Percentiles rank a stretch among this genome's conserved stretches.
phyloP scores from a whole-genome alignment of 1,140 invertebrate species.

The Gonioctena quinquepunctata region DNA sequence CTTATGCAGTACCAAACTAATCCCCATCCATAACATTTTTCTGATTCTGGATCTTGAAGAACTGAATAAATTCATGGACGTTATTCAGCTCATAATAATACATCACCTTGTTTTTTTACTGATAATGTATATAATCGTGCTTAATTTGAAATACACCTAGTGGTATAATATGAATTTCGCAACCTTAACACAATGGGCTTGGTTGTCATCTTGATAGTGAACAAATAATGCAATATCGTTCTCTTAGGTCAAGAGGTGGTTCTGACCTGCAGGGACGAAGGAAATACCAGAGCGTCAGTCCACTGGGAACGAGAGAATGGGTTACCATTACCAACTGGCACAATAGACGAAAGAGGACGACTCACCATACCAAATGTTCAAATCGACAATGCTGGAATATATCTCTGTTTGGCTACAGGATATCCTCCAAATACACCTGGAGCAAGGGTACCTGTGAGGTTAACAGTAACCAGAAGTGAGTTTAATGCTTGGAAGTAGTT shows the following conservation, averaged over 20 bases:
- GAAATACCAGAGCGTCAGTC: constrained; percentile 73
- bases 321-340: constrained; percentile 70
- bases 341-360: constrained; percentile 72
- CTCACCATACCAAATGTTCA: constrained; percentile 85
- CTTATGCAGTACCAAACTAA: too few species aligned
- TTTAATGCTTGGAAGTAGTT: constrained; percentile 47
- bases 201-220: not conserved
- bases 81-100: too few species aligned
- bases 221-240: not conserved
- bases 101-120: too few species aligned
- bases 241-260: constrained; percentile 82
- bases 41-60: too few species aligned
- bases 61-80: too few species aligned
- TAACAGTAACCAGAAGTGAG: constrained; percentile 77
- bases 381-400: constrained; percentile 73
- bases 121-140: not conserved
- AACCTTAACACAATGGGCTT: not conserved
- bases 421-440: constrained; percentile 62
- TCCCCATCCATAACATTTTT: too few species aligned
- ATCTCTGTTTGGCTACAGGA: constrained; percentile 79
- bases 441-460: constrained; percentile 63
- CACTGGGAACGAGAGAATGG: constrained; percentile 75
- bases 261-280: constrained; percentile 90
- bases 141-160: not conserved
- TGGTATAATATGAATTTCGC: too few species aligned